Evolutionary conservation across 2,113 vertebrate species (phyloP).

Genomic region (Eublepharis macularius): DNA sequence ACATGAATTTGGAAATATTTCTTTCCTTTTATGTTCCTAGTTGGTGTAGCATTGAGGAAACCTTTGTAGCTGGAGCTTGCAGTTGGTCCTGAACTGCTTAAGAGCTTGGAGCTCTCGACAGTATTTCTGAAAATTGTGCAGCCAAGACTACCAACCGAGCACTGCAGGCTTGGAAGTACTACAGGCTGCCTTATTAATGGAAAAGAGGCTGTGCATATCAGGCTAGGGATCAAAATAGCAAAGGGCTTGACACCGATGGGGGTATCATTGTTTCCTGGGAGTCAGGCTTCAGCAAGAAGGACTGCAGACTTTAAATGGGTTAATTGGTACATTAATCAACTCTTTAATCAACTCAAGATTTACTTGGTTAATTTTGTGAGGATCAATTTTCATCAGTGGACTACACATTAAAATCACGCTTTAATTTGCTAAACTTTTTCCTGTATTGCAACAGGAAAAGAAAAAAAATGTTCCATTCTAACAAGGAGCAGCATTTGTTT

Average conservation of each 20-base stretch:
- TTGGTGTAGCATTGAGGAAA: constrained; percentile 27
- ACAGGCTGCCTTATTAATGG: constrained; percentile 52
- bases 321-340: too few relatives aligned
- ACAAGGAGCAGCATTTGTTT: too few relatives aligned
- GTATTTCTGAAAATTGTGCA: constrained; percentile 17
- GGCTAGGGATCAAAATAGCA: too few relatives aligned
- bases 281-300: constrained; percentile 20
- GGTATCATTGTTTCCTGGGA: constrained; percentile 30
- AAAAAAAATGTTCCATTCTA: too few relatives aligned
- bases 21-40: constrained; percentile 18
- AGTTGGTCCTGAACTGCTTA: background rate
- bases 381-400: too few relatives aligned
- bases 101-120: constrained; percentile 17
- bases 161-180: constrained; percentile 49
- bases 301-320: background rate
- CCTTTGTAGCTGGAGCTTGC: background rate
- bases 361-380: too few relatives aligned
- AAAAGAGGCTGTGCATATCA: constrained; percentile 50
- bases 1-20: too few relatives aligned
- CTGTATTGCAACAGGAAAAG: too few relatives aligned
- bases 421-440: too few relatives aligned
- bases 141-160: constrained; percentile 13
- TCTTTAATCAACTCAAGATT: too few relatives aligned
- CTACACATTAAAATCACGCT: too few relatives aligned
- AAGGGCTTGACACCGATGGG: constrained; percentile 11